Evolutionary conservation across 2,113 vertebrate genomes (phyloP).

Genomic region (Melanerpes aurifrons): DNA sequence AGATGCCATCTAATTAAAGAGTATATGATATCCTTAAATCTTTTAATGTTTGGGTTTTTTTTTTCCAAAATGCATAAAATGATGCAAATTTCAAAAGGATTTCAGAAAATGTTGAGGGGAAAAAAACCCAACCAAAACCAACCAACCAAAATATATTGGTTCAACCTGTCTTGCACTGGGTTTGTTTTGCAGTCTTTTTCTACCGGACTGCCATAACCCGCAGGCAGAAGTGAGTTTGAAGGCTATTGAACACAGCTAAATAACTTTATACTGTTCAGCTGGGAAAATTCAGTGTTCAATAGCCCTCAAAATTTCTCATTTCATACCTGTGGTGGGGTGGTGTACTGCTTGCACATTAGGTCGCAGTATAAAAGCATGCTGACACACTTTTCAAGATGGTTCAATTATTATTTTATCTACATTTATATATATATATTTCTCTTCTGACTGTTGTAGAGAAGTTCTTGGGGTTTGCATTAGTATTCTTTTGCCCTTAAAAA

Average conservation of each 20-base stretch:
- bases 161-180: background rate
- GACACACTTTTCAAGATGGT: slow-evolving; percentile 42
- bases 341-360: slow-evolving; percentile 63
- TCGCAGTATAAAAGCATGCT: slow-evolving; percentile 35
- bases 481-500: slow-evolving; percentile 60
- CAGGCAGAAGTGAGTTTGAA: slow-evolving; percentile 39
- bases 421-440: slow-evolving; percentile 12
- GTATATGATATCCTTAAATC: background rate
- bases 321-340: slow-evolving; percentile 77
- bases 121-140: background rate
- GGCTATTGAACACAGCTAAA: slow-evolving; percentile 42
- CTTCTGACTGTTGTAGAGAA: slow-evolving; percentile 29
- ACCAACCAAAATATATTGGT: background rate
- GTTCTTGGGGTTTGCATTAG: slow-evolving; percentile 44
- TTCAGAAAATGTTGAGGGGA: background rate
- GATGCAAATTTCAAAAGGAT: background rate
- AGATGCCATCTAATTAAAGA: background rate
- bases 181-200: background rate
- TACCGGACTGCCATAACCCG: background rate
- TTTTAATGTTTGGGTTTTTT: background rate
- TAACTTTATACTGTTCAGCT: slow-evolving; percentile 57
- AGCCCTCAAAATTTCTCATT: slow-evolving; percentile 84
- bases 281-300: slow-evolving; percentile 76
- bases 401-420: slow-evolving; percentile 28
- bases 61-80: background rate